A percentile compares a stretch with the other conserved stretches of the same genome.
phyloP scores from a whole-genome alignment of 2,113 vertebrate species.

The Zootoca vivipara region DNA sequence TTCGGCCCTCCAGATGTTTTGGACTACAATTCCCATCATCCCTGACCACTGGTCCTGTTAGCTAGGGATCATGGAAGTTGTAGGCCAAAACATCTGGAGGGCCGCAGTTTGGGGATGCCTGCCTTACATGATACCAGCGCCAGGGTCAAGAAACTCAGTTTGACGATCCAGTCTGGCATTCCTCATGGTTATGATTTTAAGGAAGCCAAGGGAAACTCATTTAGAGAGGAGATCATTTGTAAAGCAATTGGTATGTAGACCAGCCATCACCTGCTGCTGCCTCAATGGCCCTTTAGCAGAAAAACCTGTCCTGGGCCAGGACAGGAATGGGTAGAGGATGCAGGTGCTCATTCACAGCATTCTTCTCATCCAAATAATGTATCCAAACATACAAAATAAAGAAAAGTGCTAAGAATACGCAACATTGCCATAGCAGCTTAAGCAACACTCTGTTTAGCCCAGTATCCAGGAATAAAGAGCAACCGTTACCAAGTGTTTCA shows the following conservation, averaged over 20 bases:
- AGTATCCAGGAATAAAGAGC: not conserved
- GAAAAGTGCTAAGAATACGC: not conserved
- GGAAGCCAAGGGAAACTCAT: not conserved
- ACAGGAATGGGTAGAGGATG: not conserved
- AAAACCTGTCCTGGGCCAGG: not conserved
- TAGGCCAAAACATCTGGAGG: too few relatives aligned
- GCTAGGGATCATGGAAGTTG: too few relatives aligned
- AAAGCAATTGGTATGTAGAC: not conserved
- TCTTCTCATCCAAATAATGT: not conserved
- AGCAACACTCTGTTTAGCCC: not conserved
- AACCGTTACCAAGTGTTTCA: not conserved
- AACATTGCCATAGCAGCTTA: not conserved
- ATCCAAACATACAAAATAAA: not conserved
- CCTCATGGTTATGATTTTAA: not conserved
- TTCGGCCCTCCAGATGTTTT: too few relatives aligned
- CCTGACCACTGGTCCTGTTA: too few relatives aligned
- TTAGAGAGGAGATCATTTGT: not conserved
- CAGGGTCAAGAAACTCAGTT: not conserved
- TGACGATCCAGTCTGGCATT: not conserved
- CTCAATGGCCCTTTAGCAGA: not conserved
- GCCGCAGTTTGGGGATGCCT: too few relatives aligned
- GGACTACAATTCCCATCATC: too few relatives aligned
- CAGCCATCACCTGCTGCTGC: not conserved
- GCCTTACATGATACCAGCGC: too few relatives aligned
- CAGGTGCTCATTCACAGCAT: not conserved